These are phyloP conservation scores for Leucophora obtusa DNA, from an alignment of 2,888 invertebrate species.

Conservation along the genomic window DNA sequence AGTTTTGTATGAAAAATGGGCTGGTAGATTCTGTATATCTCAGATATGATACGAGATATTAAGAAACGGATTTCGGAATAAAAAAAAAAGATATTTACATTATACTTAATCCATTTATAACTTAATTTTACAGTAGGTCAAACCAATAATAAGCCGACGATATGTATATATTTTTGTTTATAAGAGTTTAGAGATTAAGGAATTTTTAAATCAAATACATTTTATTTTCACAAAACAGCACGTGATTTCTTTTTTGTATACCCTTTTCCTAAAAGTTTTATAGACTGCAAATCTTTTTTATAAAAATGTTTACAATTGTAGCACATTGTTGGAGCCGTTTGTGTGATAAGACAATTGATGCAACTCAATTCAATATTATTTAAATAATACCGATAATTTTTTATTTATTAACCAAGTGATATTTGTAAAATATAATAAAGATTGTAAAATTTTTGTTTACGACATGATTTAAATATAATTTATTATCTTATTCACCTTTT, in stretches of 20 bases:
- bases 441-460: background rate
- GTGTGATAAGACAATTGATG: background rate
- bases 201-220: constrained; percentile 4
- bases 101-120: too few species aligned
- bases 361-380: background rate
- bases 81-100: too few species aligned
- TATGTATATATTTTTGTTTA: constrained; percentile 21
- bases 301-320: background rate
- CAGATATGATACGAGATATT: too few species aligned
- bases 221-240: constrained; percentile 16
- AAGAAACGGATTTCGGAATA: too few species aligned
- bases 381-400: background rate
- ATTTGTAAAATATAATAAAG: background rate
- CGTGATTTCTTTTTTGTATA: constrained; percentile 29
- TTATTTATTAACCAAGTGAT: background rate
- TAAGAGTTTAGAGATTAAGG: constrained; percentile 16
- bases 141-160: too few species aligned
- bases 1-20: too few species aligned
- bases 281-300: background rate
- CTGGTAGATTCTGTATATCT: too few species aligned
- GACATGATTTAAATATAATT: background rate
- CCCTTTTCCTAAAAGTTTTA: background rate
- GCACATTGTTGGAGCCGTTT: background rate
- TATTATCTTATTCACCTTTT: background rate
- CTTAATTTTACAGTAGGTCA: too few species aligned